phyloP scores from a whole-genome alignment of 2,888 invertebrate genomes.

The Sipunculus nudus region DNA sequence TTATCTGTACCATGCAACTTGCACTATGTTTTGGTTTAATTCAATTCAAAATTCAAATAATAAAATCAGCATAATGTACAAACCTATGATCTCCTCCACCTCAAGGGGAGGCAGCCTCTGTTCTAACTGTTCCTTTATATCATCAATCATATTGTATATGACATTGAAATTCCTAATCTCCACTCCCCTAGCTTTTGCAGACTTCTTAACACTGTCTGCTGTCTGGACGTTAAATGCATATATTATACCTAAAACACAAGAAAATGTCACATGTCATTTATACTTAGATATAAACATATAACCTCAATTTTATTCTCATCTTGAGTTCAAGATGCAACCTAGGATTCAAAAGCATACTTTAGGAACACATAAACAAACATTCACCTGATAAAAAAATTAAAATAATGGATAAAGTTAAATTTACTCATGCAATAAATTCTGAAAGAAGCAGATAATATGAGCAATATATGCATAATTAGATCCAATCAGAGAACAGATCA shows the following conservation, averaged over 20 bases:
- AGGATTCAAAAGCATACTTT: background rate
- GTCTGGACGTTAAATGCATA: conserved; percentile 87
- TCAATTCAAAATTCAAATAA: no score
- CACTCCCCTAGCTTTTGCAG: conserved; percentile 72
- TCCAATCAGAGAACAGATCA: no score
- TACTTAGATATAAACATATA: background rate
- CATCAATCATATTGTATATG: conserved; percentile 92
- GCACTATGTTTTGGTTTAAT: no score
- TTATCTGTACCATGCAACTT: no score
- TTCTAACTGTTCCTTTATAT: conserved; percentile 82
- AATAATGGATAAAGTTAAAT: no score
- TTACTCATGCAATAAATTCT: no score
- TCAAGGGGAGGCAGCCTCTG: conserved; percentile 76
- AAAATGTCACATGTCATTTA: conserved; percentile 1
- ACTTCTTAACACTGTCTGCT: conserved; percentile 57
- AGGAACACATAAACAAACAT: background rate
- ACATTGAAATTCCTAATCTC: conserved; percentile 81
- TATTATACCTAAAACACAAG: conserved; percentile 74
- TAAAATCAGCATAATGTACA: no score
- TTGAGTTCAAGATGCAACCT: background rate
- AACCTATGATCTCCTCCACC: conserved; percentile 82
- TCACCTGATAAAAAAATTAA: background rate
- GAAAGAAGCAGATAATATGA: no score
- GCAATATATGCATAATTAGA: no score
- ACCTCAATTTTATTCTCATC: background rate